Conservation (phyloP, 92 coral and sea anemone genomes). For the Anthopleura xanthogrammica region DNA sequence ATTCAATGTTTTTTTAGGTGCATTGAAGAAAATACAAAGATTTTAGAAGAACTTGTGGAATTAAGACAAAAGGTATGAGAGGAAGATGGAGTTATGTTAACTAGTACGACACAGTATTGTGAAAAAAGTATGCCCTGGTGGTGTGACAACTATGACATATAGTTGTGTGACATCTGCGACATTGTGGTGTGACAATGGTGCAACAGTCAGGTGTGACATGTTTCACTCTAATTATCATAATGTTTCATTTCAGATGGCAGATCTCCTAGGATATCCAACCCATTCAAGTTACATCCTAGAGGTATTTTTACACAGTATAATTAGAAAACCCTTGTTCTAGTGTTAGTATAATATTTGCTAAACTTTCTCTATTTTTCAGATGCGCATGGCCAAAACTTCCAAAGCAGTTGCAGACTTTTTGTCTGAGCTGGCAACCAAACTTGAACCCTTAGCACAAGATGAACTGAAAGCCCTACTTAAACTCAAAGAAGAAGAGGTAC, state of each 20-base stretch:
- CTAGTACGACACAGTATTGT: neutral
- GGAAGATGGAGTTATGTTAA: neutral
- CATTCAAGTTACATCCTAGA: constrained; percentile 93
- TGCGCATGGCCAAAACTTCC: constrained; percentile 90
- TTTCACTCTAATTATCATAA: too few species aligned
- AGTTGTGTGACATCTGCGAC: too few species aligned
- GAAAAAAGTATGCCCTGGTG: too few species aligned
- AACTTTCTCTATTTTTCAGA: constrained; percentile 30
- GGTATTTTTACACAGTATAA: constrained; percentile 22
- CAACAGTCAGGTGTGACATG: too few species aligned
- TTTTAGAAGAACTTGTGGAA: constrained; percentile 90
- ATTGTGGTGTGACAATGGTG: neutral
- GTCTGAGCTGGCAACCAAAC: constrained; percentile 67
- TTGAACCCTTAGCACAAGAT: constrained; percentile 73
- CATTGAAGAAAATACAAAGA: constrained; percentile 87
- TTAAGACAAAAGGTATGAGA: constrained; percentile 85
- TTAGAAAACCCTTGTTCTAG: neutral
- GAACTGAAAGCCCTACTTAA: constrained; percentile 67
- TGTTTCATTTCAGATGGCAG: constrained; percentile 68
- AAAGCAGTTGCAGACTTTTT: constrained; percentile 85
- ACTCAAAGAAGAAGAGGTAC: constrained; percentile 88
- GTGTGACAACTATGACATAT: neutral
- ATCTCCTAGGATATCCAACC: constrained; percentile 88
- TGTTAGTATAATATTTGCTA: neutral
- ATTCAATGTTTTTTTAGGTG: constrained; percentile 48